A percentile compares a stretch with the other conserved stretches of the same genome.
Evolutionary conservation across 2,113 vertebrate species (phyloP).

Genomic region (Eudyptes chrysolophus): DNA sequence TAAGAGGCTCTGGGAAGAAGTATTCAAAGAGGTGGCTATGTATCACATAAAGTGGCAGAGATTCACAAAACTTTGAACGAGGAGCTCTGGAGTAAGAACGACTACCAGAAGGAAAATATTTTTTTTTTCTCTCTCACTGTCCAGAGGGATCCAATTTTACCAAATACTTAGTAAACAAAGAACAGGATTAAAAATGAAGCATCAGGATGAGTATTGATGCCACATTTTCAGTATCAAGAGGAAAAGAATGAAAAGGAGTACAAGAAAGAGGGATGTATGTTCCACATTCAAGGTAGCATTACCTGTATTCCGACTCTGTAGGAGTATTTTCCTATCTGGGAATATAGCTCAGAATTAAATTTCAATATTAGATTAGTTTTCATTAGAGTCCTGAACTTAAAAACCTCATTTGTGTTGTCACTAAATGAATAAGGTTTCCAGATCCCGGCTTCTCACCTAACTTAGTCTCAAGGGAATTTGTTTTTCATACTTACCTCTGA

Average conservation of each 20-base stretch:
- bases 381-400: background rate
- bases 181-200: background rate
- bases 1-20: background rate
- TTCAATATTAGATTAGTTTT: background rate
- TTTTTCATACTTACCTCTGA: background rate
- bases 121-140: background rate
- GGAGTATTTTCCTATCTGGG: background rate
- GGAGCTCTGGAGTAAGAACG: background rate
- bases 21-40: background rate
- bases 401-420: background rate
- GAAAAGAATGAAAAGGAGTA: background rate
- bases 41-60: background rate
- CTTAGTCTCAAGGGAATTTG: background rate
- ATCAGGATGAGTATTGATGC: background rate
- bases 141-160: background rate
- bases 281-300: background rate
- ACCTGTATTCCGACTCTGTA: background rate
- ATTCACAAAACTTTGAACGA: fast-evolving
- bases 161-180: background rate
- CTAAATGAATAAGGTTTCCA: background rate
- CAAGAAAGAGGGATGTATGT: background rate
- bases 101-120: background rate
- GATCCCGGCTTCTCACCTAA: background rate
- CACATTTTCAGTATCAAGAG: background rate
- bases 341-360: background rate